These are phyloP conservation scores for Anarsia innoxiella DNA, from an alignment of 2,888 invertebrate genomes.

Conservation along the genomic window DNA sequence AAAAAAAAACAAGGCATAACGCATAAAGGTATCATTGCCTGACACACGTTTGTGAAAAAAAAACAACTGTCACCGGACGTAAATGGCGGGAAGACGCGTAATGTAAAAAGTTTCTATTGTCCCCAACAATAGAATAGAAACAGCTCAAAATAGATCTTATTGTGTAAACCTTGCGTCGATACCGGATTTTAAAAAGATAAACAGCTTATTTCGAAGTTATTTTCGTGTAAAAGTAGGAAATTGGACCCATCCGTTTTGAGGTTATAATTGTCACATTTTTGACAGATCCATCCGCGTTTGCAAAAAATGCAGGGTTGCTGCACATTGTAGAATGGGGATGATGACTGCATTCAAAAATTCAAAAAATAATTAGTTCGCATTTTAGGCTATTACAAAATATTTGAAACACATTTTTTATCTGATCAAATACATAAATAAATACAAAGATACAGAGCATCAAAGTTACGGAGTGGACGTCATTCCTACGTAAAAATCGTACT, in stretches of 20 bases:
- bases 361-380: no score
- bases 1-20: not conserved
- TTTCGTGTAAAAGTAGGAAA: not conserved
- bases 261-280: not conserved
- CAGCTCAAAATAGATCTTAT: not conserved
- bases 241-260: not conserved
- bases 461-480: no score
- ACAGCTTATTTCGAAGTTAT: not conserved
- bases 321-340: no score
- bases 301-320: not conserved
- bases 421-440: no score
- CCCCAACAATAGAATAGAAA: not conserved
- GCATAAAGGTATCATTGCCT: not conserved
- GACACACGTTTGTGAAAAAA: constrained; percentile 1
- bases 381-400: no score
- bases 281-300: not conserved
- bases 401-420: no score
- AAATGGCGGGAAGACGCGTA: not conserved
- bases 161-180: not conserved
- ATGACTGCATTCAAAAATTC: no score
- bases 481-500: no score
- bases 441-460: no score
- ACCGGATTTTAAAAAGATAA: not conserved
- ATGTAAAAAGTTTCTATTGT: not conserved
- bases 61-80: not conserved